These are phyloP conservation scores for Periphyllus acericola DNA, from an alignment of 2,888 invertebrate species.

Conservation along the genomic window DNA sequence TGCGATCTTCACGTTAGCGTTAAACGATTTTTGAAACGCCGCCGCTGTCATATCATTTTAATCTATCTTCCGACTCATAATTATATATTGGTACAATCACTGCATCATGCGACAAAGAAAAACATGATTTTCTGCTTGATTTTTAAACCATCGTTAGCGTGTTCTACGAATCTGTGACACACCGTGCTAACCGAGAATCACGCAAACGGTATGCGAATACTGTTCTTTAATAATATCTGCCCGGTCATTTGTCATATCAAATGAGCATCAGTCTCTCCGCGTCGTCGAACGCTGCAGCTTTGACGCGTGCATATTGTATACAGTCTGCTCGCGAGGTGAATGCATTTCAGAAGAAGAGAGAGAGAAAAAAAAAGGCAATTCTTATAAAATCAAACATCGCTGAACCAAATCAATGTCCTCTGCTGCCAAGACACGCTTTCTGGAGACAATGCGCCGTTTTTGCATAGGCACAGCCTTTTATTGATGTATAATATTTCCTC, in stretches of 20 bases:
- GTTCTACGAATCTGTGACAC: neutral
- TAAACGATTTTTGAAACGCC: too few species aligned
- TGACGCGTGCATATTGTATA: too few species aligned
- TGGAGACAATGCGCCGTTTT: conserved; percentile 48
- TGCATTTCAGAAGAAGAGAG: neutral
- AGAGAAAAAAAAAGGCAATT: neutral
- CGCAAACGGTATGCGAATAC: neutral
- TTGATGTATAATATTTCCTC: conserved; percentile 4
- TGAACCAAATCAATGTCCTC: conserved; percentile 19
- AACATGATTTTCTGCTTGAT: too few species aligned
- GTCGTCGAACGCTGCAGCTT: neutral
- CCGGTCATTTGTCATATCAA: conserved; percentile 25
- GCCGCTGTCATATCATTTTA: too few species aligned
- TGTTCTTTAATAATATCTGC: neutral
- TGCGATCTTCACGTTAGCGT: neutral
- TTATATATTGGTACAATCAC: too few species aligned
- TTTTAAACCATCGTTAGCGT: neutral
- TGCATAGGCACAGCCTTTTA: conserved; percentile 28
- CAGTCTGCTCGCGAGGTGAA: neutral
- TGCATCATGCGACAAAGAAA: too few species aligned
- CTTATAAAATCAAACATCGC: conserved; percentile 23
- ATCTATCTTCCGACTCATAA: too few species aligned
- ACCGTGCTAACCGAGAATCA: too few species aligned
- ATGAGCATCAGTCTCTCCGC: conserved; percentile 13
- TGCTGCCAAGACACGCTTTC: conserved; percentile 52